Evolutionary conservation across 2,888 invertebrate genomes (phyloP), one percentile per base, ranked within the genome.

Genomic region (Thyatira batis): DNA sequence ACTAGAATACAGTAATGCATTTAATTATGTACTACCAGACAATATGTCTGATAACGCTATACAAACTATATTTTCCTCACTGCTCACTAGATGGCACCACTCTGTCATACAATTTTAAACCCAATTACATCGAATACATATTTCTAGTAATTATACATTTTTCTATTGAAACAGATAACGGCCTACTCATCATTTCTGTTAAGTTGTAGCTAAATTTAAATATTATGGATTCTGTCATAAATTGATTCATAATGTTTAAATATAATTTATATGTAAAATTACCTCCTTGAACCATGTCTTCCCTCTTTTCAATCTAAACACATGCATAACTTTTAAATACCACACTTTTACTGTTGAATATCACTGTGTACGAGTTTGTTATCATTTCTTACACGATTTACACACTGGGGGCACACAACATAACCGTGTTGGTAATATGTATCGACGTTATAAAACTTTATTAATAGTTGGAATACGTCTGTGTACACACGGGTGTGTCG

Each of bases 231-330:
- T n/a, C n/a, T n/a, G n/a, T n/a, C n/a, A 30, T n/a, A 30, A 11
- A 11, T 30, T n/a, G 2, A 30, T 30, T 30, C 9, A 44, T 13
- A 10, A 21, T 11, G 6, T 44, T 4, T 33, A 2, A 44, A 20
- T 23, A 20, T 10, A 9, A 20, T 33, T n/a, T 20, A 20, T 48
- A 45, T 55, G 45, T 28, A 21, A 46, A 55, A 49, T 55, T 80
- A 89, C 88, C 86, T 86, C 87, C 53, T 81, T 79, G 57, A 87
- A 81, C 89, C 89, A 90, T 51, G 89, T 90, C 66, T 84, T 88
- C n/a, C 76, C 79, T 56, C 89, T 65, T 58, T 73, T 82, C 62
- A 87, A 62, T 60, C 74, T 82, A 51, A 87, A 87, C 78, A 86
- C 77, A 56, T 66, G 69, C 69, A 72, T 75, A 53, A 54, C 53